Evolutionary conservation across 1,140 invertebrate genomes (phyloP), one percentile per base, ranked within the genome.

Genomic region (Amyelois transitella): DNA sequence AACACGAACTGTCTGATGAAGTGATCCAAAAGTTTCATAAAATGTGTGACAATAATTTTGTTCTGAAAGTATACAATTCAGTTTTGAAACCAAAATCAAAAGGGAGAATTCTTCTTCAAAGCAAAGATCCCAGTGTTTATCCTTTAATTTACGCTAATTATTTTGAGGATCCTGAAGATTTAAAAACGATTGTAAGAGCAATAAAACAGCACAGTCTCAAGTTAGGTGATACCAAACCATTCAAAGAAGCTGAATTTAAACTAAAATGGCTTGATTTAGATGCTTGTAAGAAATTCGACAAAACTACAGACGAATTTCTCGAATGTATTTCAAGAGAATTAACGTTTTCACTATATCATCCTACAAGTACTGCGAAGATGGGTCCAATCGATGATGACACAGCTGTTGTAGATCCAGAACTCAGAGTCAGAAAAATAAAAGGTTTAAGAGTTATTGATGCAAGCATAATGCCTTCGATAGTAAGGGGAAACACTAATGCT

Each of bases 111-210:
- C 64, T 83, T 58, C 70, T 94, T 1, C 89, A 87, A 50, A 88
- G 76, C 18, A 88, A 75, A 1, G 88, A 92, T 91, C 90, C 94
- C 66, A 53, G 77, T 45, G 89, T 91, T 1, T 79, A 89, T 55
- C 94, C 94, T 3, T 56, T 91, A 20, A 91, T 95, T 47, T 90
- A 92, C 67, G 90, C 94, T 3, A 92, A 93, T 61, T 94, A 92
- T 64, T 90, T 93, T 43, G 58, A 90, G n/a, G 88, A 92, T 45
- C 56, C 73, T 47, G 75, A 84, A n/a, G 92, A 93, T 71, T 60
- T 92, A 18, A 53, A 83, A 12, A 87, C 82, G 10, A 76, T 92
- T 50, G 73, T 92, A 4, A 90, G 88, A 68, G 90, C 89, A 21
- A 87, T 90, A 8, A 89, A 86, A 62, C 85, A 90, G 45, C 61